Evolutionary conservation across 2,113 vertebrate species (phyloP), one percentile per base, ranked within the genome.

Genomic region (Pongo abelii): DNA sequence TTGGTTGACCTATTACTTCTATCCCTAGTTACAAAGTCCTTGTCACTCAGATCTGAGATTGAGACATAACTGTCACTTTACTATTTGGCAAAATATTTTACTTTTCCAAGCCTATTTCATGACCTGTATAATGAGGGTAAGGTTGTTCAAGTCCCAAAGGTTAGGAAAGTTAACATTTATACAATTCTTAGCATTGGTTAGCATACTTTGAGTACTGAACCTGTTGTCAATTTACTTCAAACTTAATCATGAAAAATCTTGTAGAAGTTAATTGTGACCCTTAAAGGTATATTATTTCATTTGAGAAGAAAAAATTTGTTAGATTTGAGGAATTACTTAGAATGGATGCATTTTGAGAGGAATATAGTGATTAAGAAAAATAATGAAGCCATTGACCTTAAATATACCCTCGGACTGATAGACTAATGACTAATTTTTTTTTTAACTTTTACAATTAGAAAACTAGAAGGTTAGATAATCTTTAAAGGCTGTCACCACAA

Each of bases 291-390:
- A 81, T 48, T 74, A 57, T 95, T 94, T 89, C 64, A 87, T 61
- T 46, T 84, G 48, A 57, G 55, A 88, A 78, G 67, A 32, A 84
- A 94, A 85, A 64, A 4, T 43, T 74, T 72, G 94, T 48, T 91
- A 59, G 72, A 94, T 89, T 74, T 72, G 70, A 93, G 48, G 52
- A 92, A 90, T 85, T 74, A 74, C 86, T 93, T 94, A 93, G 55
- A 94, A 64, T 35, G 22, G 35, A 70, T 80, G 16, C 48, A 96
- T 96, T 93, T n/a, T 93, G 93, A 85, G 27, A 95, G 35, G 40
- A 83, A 83, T 12, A 83, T 12, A 50, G 20, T 35, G 22, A 79
- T 70, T 17, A 64, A 92, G 79, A 67, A 81, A 83, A 77, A 69
- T 84, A 86, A 52, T 80, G 81, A 77, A 85, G 43, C 59, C 85